A percentile compares a stretch with the other conserved stretches of the same genome.
Conservation (phyloP, 53 echinoderm and acorn worm genomes). For the Henricia sp. region DNA sequence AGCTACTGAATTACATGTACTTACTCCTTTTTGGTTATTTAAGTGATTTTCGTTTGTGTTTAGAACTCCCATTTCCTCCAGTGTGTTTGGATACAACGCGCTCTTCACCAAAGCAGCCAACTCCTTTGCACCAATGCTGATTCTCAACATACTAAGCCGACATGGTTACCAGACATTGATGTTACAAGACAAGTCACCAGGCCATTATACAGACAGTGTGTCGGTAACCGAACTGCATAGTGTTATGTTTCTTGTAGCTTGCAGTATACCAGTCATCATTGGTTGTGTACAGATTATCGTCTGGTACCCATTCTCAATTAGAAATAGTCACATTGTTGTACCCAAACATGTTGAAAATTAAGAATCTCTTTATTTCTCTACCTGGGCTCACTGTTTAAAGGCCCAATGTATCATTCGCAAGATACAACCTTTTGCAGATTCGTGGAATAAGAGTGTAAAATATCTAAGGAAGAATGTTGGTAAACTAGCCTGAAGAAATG, state of each 20-base stretch:
- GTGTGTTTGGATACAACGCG: conserved; percentile 97
- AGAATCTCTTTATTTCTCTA: too few species aligned
- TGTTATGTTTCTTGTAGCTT: conserved; percentile 83
- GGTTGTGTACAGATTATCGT: conserved; percentile 77
- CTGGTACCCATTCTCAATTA: conserved; percentile 79
- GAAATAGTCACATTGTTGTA: conserved; percentile 77
- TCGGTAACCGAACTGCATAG: conserved; percentile 50
- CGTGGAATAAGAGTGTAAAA: too few species aligned
- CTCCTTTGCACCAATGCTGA: conserved; percentile 88
- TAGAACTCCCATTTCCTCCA: conserved; percentile 92
- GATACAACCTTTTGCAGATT: too few species aligned
- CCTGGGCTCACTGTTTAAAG: too few species aligned
- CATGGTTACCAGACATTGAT: conserved; percentile 68
- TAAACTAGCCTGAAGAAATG: too few species aligned
- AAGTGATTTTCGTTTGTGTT: too few species aligned
- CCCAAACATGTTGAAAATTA: conserved; percentile 78
- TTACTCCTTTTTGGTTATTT: too few species aligned
- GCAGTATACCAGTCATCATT: conserved; percentile 73
- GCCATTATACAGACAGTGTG: background rate
- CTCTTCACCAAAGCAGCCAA: conserved; percentile 95
- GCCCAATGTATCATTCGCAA: too few species aligned
- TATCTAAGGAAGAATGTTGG: too few species aligned
- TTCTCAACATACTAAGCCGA: conserved; percentile 76
- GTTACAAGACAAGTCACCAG: conserved; percentile 2
- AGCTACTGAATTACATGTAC: too few species aligned